These are phyloP conservation scores for Crepidodera aurea DNA, from an alignment of 2,888 invertebrate genomes.

Conservation along the genomic window DNA sequence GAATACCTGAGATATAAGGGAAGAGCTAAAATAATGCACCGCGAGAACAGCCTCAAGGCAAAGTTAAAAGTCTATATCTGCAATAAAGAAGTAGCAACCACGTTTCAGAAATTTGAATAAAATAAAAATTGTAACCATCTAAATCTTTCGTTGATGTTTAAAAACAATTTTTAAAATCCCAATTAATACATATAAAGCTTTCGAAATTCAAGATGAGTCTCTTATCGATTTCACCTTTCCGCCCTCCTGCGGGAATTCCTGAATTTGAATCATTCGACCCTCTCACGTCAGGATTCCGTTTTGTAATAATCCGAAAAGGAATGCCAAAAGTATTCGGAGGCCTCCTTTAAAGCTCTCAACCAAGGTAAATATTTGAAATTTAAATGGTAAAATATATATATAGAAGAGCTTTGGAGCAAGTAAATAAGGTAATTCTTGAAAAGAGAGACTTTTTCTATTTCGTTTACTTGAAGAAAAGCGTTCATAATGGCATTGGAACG, in stretches of 20 bases:
- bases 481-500: slow-evolving; percentile 18
- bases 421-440: slow-evolving; percentile 42
- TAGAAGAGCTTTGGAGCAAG: slow-evolving; percentile 29
- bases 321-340: slow-evolving; percentile 41
- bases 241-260: slow-evolving; percentile 15
- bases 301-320: slow-evolving; percentile 41
- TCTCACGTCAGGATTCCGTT: slow-evolving; percentile 24
- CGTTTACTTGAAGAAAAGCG: slow-evolving; percentile 6
- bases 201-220: background rate
- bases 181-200: background rate
- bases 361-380: slow-evolving; percentile 53
- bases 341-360: slow-evolving; percentile 32
- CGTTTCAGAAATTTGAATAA: no score
- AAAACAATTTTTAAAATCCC: no score
- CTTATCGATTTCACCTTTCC: background rate
- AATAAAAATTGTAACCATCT: no score
- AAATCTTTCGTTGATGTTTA: no score
- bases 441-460: slow-evolving; percentile 28
- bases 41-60: no score
- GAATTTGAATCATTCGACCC: slow-evolving; percentile 20
- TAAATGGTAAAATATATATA: slow-evolving; percentile 44
- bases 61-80: no score
- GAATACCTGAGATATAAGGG: no score
- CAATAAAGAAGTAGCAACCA: no score
- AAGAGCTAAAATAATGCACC: no score